Base-by-base conservation (phyloP, 1,140 invertebrate genomes). In the Babylonia areolata region DNA sequence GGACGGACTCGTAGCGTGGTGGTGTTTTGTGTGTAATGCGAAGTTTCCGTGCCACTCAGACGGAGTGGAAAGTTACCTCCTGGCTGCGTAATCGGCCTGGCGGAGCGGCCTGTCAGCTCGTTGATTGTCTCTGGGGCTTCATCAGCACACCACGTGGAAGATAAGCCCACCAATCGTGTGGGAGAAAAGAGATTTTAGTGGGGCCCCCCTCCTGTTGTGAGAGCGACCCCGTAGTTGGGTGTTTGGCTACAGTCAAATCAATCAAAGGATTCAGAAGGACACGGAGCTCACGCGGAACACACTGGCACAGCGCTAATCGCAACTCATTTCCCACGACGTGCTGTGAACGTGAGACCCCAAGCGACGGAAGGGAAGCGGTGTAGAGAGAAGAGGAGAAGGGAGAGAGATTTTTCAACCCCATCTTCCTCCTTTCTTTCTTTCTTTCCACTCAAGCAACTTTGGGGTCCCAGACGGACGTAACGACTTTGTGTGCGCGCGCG, bases 401-500 rank as follows among this genome's bases (percentile, higher is more conserved):
- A 46, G 84, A 33, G 84, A 42, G 64, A 20, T 82, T 81, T n/a
- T 73, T 84, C 69, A 69, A 84, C 20, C 69, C 46, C 51, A n/a
- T 31, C 80, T 35, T 80, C 46, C 40, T 58, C 39, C 31, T 31
- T 17, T n/a, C 20, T 54, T 58, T 80, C 78, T 80, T 54, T 80
- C 78, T 80, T 37, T 40, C 75, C 35, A 39, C 75, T 37, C 37
- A 35, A 39, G 20, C 78, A 54, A 28, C 39, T 46, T 73, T 84
- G 82, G 58, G 64, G 82, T 58, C 81, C 81, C 82, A 84, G 69
- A 73, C 64, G 82, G 82, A 73, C 82, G 82, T 84, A 84, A 84
- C 64, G 82, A 69, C 82, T 84, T 58, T 75, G 82, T 73, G 82
- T 39, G 82, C 64, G 58, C 64, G 58, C 69, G 82, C 33, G 82